Base-by-base conservation (phyloP, 2,113 vertebrate species). In the Nanorana parkeri region DNA sequence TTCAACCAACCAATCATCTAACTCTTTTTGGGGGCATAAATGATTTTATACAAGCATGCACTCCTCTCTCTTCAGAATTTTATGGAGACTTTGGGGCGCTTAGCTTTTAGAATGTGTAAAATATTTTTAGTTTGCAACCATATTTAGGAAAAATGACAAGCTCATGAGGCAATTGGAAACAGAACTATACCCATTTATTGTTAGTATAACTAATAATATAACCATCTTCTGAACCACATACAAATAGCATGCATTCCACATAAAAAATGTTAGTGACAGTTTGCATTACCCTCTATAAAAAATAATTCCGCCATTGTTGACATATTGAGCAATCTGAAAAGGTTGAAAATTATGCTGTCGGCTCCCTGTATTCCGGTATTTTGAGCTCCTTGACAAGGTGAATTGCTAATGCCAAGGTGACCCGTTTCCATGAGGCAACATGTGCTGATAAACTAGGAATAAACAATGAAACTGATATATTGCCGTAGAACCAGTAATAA, bases 71-170 rank as follows among this genome's bases (percentile, higher is more conserved):
- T 29, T 20, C 32, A 32, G 28, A 36, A 41, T 41, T 24, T 11
- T 61, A 36, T 29, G 20, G 21, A 8, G 28, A 11, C 1, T 13
- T 17, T n/a, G 15, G n/a, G 20, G 29, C 0, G 19, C 41, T 68
- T 19, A n/a, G 21, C 4, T 29, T 20, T 17, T 5, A 29, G 29
- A 66, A 29, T 66, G 0, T 65, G 63, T 20, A 58, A 58, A 19
- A 58, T 29, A 24, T 65, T 66, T 19, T 26, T 19, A 63, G 32
- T 26, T 32, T 66, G 28, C 32, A 69, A 54, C 68, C 68, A 71
- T 71, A 71, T 71, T 71, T 71, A 71, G 68, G 17, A 71, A 71
- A 28, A 26, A 1, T 24, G 24, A 26, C 47, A 41, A 36, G 13
- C 41, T 47, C 2, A 47, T 47, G 41, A 47, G 0, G 26, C 29